Percentiles rank a stretch among this genome's conserved stretches.
Conservation (phyloP, 2,797 vertebrate species). For the Acipenser oxyrinchus region DNA sequence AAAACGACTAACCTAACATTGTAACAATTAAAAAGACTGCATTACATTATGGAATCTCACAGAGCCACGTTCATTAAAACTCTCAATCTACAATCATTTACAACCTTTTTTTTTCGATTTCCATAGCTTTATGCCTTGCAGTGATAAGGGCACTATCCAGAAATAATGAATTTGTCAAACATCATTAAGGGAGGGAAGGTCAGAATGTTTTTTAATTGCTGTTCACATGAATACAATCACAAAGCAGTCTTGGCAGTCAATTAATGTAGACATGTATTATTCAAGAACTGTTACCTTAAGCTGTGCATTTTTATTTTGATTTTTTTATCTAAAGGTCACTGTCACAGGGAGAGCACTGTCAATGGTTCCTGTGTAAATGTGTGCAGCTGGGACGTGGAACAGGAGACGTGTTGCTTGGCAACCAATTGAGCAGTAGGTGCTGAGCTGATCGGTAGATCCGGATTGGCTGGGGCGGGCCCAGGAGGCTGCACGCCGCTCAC, state of each 20-base stretch:
- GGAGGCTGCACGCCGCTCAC: no score
- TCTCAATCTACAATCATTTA: neutral
- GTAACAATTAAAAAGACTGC: neutral
- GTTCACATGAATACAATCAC: neutral
- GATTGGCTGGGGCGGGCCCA: no score
- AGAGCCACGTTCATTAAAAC: neutral
- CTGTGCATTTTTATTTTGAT: neutral
- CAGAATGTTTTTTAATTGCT: neutral
- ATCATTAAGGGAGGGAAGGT: neutral
- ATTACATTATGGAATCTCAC: neutral
- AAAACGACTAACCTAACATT: neutral
- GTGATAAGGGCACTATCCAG: neutral
- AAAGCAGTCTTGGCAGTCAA: neutral
- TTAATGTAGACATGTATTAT: neutral
- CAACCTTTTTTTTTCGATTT: neutral
- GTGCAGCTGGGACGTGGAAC: no score
- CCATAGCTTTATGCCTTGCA: neutral
- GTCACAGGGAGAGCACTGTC: no score
- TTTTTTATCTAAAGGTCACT: slow-evolving; percentile 1
- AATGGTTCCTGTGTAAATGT: no score
- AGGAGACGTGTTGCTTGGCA: no score
- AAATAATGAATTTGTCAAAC: slow-evolving; percentile 1
- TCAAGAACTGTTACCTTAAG: neutral
- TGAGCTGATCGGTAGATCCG: no score
- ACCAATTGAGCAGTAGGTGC: no score